Evolutionary conservation across 2,888 invertebrate genomes (phyloP), one percentile per base, ranked within the genome.

Genomic region (Herminia tarsipennalis): DNA sequence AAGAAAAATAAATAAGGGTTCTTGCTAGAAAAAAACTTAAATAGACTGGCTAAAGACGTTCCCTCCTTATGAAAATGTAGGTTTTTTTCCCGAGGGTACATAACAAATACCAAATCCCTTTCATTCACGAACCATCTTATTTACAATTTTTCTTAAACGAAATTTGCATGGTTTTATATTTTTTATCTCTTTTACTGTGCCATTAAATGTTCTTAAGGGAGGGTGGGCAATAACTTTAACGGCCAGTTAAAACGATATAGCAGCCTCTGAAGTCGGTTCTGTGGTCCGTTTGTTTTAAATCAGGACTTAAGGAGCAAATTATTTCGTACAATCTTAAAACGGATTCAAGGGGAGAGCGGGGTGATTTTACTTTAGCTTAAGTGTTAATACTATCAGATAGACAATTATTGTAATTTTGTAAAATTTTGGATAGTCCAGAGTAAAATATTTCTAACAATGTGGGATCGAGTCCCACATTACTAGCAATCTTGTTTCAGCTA

Each of bases 161-260:
- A 28, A 39, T 46, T 30, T 35, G 35, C 29, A 40, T 32, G 10
- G 10, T 17, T 34, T 24, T 27, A 30, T 35, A 35, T 28, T 24
- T 29, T n/a, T 46, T 61, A 57, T 63, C 46, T 56, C 3, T 48
- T 64, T 64, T 30, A 63, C 17, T 45, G 34, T 35, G 14, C 33
- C 34, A 58, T 51, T 42, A 59, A 61, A 64, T 5, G 38, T 13
- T 22, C 45, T 37, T 36, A 45, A 48, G 29, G 45, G 24, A 27
- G 21, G 29, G 24, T 13, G 16, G 37, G 30, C 41, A 52, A 49
- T 59, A 55, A 52, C 46, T 48, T 60, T 59, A 54, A 70, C 51
- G 57, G 60, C 21, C 56, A 51, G 41, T 61, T 57, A 66, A 68
- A 70, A 41, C 18, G 52, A 32, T 29, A 13, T 25, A 27, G 13